Conservation (phyloP, 2,113 vertebrate genomes). For the Tylochromis polylepis region DNA sequence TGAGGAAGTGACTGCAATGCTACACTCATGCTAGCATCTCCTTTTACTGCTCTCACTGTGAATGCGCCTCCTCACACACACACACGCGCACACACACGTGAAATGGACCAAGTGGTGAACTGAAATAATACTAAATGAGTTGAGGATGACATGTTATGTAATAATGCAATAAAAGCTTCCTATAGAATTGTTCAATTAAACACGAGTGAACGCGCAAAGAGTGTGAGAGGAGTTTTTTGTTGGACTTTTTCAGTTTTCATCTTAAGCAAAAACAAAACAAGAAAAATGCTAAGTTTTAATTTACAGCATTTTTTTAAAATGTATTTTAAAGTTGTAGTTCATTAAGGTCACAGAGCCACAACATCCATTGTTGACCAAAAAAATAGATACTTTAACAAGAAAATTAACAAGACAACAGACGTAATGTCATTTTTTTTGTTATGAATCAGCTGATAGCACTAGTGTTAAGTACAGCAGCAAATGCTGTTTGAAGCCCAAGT, state of each 20-base stretch:
- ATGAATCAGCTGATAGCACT: neutral
- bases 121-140: neutral
- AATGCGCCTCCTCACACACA: neutral
- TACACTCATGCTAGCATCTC: neutral
- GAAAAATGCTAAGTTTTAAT: neutral
- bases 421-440: neutral
- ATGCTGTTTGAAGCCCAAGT: neutral
- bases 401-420: neutral
- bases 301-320: neutral
- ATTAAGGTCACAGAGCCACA: neutral
- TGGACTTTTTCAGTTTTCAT: neutral
- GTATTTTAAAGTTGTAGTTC: neutral
- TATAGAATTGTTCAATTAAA: too few relatives aligned
- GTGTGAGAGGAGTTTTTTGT: neutral
- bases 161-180: neutral
- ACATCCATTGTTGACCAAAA: neutral
- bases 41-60: neutral
- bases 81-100: neutral
- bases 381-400: neutral
- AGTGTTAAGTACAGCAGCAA: neutral
- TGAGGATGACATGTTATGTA: neutral
- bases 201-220: neutral
- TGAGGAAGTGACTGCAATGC: neutral
- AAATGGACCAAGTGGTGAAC: neutral
- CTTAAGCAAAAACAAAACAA: neutral